Evolutionary conservation across 1,140 invertebrate genomes (phyloP), one percentile per base, ranked within the genome.

Genomic region (Galendromus occidentalis): DNA sequence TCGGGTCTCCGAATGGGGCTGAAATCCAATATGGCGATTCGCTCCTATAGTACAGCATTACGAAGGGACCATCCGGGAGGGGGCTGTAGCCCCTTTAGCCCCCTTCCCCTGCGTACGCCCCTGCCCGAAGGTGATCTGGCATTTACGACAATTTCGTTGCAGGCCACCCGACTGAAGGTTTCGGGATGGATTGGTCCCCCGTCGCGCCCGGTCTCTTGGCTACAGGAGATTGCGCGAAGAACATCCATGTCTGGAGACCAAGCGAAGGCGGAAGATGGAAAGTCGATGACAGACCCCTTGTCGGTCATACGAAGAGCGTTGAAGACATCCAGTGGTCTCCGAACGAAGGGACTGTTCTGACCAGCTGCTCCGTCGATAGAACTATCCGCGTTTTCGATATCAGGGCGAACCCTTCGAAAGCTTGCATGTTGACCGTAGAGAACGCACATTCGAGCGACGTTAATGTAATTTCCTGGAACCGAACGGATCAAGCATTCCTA

Each of bases 261-360:
- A 76, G 77, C 68, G 82, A 91, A 71, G 78, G 77, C 25, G 82
- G 79, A 63, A 81, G 79, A 44, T 98, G 92, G 92, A 78, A 81
- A 70, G 88, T 98, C 7, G 88, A 95, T 76, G 87, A 92, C 73
- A 79, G 85, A 59, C 86, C 93, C 1, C 82, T 89, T 66, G 80
- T 83, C 68, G 91, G 87, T 1, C 95, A 99, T 74, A 85, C 83
- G 22, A 83, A 82, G 44, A 98, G 93, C 64, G 90, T 99, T 7
- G 96, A 99, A 80, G 96, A 99, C 78, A 80, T 99, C 67, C 91
- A 97, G 72, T 99, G 96, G 95, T 98, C 93, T 67, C 92, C 93
- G 2, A 95, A 85, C 79, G 95, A 99, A 79, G 80, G 76, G 72
- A 85, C 88, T 79, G 91, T 82, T 69, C 80, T 98, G 68, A 91